These are phyloP conservation scores for Oryzias melastigma DNA, from an alignment of 2,113 vertebrate species.

Conservation along the genomic window DNA sequence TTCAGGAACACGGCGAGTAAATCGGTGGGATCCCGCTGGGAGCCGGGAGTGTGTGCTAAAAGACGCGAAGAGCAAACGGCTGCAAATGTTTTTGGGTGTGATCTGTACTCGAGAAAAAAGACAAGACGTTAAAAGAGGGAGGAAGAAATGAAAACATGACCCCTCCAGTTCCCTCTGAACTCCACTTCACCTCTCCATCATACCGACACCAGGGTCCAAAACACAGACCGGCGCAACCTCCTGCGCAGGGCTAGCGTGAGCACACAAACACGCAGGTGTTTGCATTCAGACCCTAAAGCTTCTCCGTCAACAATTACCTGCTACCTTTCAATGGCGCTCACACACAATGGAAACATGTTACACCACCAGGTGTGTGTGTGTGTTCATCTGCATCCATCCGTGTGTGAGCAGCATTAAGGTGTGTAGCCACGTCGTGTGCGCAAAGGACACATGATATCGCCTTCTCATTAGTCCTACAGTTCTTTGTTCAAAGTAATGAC, in stretches of 20 bases:
- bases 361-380: slow-evolving; percentile 44
- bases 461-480: slow-evolving; percentile 71
- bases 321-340: slow-evolving; percentile 38
- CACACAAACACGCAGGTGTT: slow-evolving; percentile 51
- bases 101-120: slow-evolving; percentile 48
- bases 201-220: slow-evolving; percentile 24
- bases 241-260: no score
- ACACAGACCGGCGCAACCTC: neutral
- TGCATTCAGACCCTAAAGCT: slow-evolving; percentile 52
- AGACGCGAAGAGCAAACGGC: slow-evolving; percentile 49
- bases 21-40: slow-evolving; percentile 40
- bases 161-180: slow-evolving; percentile 65
- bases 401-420: slow-evolving; percentile 43
- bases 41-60: slow-evolving; percentile 34
- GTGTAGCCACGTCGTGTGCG: slow-evolving; percentile 35
- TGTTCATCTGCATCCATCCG: slow-evolving; percentile 51
- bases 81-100: slow-evolving; percentile 62
- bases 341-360: slow-evolving; percentile 46
- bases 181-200: slow-evolving; percentile 51
- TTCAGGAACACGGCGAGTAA: slow-evolving; percentile 24
- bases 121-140: slow-evolving; percentile 17
- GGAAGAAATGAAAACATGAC: slow-evolving; percentile 64
- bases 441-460: slow-evolving; percentile 68
- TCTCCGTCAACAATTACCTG: slow-evolving; percentile 52
- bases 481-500: slow-evolving; percentile 72